phyloP scores from a whole-genome alignment of 2,113 vertebrate species.

The Pangasianodon hypophthalmus region DNA sequence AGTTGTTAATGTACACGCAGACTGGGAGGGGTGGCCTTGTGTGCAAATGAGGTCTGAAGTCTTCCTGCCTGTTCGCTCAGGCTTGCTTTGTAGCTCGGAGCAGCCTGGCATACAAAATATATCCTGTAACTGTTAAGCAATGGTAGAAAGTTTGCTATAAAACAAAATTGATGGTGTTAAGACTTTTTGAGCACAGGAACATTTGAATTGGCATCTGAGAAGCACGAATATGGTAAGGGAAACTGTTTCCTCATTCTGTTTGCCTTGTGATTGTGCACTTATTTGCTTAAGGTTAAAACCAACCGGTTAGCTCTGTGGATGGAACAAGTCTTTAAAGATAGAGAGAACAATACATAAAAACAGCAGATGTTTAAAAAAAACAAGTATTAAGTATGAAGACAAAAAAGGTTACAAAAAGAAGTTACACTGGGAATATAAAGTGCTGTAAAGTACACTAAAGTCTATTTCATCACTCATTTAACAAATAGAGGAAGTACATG shows the following conservation, averaged over 20 bases:
- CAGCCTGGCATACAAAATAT: not conserved
- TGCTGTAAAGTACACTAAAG: not conserved
- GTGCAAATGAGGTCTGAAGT: conserved; percentile 55
- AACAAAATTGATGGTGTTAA: not conserved
- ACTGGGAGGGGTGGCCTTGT: conserved; percentile 60
- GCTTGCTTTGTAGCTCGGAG: not conserved
- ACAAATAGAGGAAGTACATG: conserved; percentile 41
- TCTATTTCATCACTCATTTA: conserved; percentile 22
- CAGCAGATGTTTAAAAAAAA: not conserved
- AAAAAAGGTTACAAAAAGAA: not conserved
- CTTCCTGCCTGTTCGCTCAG: conserved; percentile 47
- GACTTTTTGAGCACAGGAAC: conserved; percentile 15
- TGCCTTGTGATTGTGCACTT: conserved; percentile 40
- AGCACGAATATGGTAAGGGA: conserved; percentile 67
- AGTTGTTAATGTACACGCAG: conserved; percentile 70
- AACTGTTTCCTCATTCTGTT: conserved; percentile 16
- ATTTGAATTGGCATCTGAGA: conserved; percentile 29
- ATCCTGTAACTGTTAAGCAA: conserved; percentile 23
- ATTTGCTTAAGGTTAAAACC: conserved; percentile 45
- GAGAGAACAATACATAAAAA: not conserved
- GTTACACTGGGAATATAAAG: not conserved
- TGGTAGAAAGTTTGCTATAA: conserved; percentile 5
- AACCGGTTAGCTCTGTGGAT: not conserved
- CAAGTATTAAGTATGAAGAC: not conserved
- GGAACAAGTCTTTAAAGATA: not conserved